Percentiles rank a stretch among this genome's conserved stretches.
These are phyloP conservation scores for Stegodyphus mimosarum DNA, from an alignment of 1,140 invertebrate genomes.

Conservation along the genomic window DNA sequence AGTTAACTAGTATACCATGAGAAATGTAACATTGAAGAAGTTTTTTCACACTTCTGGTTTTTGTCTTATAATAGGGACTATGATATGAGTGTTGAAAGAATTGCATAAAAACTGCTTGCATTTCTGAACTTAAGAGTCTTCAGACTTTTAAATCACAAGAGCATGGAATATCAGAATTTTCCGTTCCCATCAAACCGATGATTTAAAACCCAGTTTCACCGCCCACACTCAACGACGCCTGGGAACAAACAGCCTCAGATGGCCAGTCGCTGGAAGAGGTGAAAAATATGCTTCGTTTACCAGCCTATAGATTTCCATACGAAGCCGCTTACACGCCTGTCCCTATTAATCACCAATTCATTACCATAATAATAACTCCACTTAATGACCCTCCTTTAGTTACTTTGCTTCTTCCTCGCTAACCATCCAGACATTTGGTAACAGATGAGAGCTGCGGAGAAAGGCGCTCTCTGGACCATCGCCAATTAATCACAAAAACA, in stretches of 20 bases:
- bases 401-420: conserved; percentile 16
- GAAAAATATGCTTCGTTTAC: conserved; percentile 21
- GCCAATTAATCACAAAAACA: conserved; percentile 59
- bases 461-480: conserved; percentile 22
- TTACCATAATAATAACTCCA: conserved; percentile 60
- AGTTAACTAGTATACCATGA: too few species aligned
- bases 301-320: conserved; percentile 19
- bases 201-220: conserved; percentile 33
- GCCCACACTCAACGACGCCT: background rate
- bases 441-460: conserved; percentile 22
- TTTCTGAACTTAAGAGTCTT: too few species aligned
- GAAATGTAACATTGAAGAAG: too few species aligned
- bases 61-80: too few species aligned
- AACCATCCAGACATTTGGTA: conserved; percentile 24
- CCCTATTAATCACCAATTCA: conserved; percentile 60
- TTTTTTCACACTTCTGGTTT: too few species aligned
- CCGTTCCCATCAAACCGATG: conserved; percentile 10
- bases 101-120: too few species aligned
- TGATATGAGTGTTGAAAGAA: too few species aligned
- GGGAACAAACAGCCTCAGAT: conserved; percentile 6
- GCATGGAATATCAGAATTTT: background rate
- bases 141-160: background rate
- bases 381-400: conserved; percentile 46
- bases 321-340: background rate
- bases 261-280: conserved; percentile 29